A percentile compares a stretch with the other conserved stretches of the same genome.
These are phyloP conservation scores for Tuta absoluta DNA, from an alignment of 2,888 invertebrate species.

Conservation along the genomic window DNA sequence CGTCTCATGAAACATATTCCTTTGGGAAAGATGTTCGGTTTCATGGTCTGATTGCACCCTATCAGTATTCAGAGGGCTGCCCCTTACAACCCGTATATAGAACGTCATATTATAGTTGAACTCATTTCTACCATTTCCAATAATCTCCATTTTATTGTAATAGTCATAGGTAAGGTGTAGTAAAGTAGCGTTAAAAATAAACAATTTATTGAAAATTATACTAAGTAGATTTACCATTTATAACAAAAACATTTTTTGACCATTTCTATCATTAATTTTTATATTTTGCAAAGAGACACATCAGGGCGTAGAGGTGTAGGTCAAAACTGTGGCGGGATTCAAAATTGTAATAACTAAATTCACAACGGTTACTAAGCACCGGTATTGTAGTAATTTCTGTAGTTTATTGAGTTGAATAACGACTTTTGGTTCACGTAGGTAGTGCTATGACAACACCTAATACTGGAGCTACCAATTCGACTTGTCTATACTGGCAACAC, in stretches of 20 bases:
- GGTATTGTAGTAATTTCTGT: constrained; percentile 2
- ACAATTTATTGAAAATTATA: too few species aligned
- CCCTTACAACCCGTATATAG: too few species aligned
- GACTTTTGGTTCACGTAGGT: constrained; percentile 11
- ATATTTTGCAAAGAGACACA: background rate
- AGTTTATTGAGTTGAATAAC: background rate
- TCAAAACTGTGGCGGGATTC: constrained; percentile 12
- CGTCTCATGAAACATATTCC: too few species aligned
- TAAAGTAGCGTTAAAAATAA: too few species aligned
- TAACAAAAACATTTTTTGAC: background rate
- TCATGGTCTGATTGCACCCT: too few species aligned
- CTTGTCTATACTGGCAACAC: constrained; percentile 1
- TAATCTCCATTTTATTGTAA: too few species aligned
- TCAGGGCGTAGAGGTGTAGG: constrained; percentile 13
- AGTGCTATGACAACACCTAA: constrained; percentile 7
- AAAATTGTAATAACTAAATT: background rate
- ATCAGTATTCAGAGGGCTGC: too few species aligned
- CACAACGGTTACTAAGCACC: background rate
- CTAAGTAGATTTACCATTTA: too few species aligned
- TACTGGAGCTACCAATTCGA: constrained; percentile 8
- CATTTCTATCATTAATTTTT: background rate
- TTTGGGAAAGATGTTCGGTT: too few species aligned
- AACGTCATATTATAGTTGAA: too few species aligned
- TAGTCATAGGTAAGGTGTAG: too few species aligned
- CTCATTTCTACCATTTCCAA: too few species aligned